Percentiles rank a stretch among this genome's conserved stretches.
phyloP scores from a whole-genome alignment of 2,797 vertebrate genomes.

The Gobionotothen gibberifrons region DNA sequence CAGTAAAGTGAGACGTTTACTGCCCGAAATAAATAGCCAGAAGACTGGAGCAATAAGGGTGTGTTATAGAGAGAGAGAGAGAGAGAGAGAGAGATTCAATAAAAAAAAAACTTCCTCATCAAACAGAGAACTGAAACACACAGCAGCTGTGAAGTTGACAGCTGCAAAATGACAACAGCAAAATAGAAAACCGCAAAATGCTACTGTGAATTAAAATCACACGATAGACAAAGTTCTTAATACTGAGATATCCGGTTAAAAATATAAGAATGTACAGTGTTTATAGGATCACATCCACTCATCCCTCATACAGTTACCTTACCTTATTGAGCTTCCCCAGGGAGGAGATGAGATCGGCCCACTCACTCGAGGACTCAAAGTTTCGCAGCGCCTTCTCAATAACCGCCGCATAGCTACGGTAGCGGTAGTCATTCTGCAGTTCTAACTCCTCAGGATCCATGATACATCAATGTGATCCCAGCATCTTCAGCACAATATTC shows the following conservation, averaged over 20 bases:
- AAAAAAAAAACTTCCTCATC: conserved; percentile 28
- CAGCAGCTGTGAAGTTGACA: conserved; percentile 11
- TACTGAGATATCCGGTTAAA: neutral
- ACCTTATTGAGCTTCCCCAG: conserved; percentile 99
- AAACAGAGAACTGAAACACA: conserved; percentile 39
- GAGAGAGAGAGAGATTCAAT: neutral
- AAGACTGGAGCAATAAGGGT: conserved; percentile 6
- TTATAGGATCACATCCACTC: neutral
- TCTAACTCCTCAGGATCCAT: conserved; percentile 97
- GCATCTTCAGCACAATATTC: conserved; percentile 68
- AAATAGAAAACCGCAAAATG: conserved; percentile 1
- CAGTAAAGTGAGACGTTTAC: conserved; percentile 18
- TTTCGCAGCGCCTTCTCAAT: conserved; percentile 98
- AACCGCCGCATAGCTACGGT: conserved; percentile 91
- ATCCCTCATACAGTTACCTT: conserved; percentile 26
- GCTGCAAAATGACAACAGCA: neutral
- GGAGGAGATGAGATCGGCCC: conserved; percentile 98
- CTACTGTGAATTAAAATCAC: neutral
- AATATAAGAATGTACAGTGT: neutral
- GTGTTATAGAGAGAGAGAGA: neutral
- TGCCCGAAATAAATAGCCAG: conserved; percentile 14
- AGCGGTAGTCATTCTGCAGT: conserved; percentile 94
- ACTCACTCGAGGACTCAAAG: conserved; percentile 98
- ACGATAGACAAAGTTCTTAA: neutral
- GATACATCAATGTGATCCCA: conserved; percentile 71